Percentiles rank a stretch among this genome's conserved stretches.
Evolutionary conservation across 2,113 vertebrate species (phyloP).

Genomic region (Charina bottae): DNA sequence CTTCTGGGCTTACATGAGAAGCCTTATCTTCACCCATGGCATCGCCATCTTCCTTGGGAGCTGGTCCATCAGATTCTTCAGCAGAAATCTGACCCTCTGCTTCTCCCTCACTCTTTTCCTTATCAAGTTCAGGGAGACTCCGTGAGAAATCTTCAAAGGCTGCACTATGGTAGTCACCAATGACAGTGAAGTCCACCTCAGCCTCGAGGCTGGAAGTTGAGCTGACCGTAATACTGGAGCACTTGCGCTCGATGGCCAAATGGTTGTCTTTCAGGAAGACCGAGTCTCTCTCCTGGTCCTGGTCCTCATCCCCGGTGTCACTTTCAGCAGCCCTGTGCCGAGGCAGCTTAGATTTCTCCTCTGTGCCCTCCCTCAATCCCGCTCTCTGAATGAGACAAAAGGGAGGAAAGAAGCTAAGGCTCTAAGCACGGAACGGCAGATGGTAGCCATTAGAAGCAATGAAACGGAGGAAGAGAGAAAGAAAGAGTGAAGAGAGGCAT

Average conservation of each 20-base stretch:
- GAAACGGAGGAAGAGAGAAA: conserved; percentile 16
- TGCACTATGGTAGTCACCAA: conserved; percentile 85
- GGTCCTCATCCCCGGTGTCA: conserved; percentile 82
- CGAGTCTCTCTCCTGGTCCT: conserved; percentile 86
- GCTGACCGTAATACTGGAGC: conserved; percentile 95
- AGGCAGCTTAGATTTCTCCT: conserved; percentile 75
- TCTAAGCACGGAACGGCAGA: neutral
- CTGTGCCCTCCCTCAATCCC: conserved; percentile 77
- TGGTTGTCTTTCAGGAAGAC: conserved; percentile 88
- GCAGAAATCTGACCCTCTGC: conserved; percentile 68
- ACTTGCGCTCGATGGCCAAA: conserved; percentile 93
- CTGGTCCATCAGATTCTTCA: conserved; percentile 67
- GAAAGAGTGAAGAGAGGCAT: conserved; percentile 31
- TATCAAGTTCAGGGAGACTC: conserved; percentile 85
- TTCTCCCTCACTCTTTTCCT: conserved; percentile 80
- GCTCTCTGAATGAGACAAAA: conserved; percentile 79
- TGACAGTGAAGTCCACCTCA: conserved; percentile 92
- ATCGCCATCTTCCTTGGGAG: conserved; percentile 66
- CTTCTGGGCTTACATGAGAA: conserved; percentile 70
- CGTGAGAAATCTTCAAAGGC: conserved; percentile 87
- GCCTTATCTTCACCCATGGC: conserved; percentile 66
- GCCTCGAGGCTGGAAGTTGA: conserved; percentile 95
- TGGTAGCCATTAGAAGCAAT: neutral
- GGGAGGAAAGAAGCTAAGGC: conserved; percentile 54
- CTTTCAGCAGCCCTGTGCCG: conserved; percentile 78